These are phyloP conservation scores for Aptenodytes forsteri DNA, from an alignment of 2,113 vertebrate genomes.

Conservation along the genomic window DNA sequence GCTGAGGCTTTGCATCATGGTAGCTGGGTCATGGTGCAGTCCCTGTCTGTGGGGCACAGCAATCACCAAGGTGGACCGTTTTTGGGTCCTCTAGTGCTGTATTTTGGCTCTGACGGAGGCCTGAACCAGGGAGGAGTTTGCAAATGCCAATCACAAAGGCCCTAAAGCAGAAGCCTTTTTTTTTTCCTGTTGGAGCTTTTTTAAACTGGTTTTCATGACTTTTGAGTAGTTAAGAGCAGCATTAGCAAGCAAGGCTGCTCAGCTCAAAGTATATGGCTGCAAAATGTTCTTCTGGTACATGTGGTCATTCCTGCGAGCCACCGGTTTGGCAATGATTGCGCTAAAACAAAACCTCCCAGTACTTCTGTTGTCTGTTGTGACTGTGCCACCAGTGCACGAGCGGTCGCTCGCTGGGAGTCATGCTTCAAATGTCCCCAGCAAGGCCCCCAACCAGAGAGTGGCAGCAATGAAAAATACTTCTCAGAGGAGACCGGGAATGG, in stretches of 20 bases:
- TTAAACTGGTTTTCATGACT: background rate
- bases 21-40: background rate
- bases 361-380: background rate
- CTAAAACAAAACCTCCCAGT: background rate
- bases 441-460: background rate
- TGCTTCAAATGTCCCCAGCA: background rate
- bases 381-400: background rate
- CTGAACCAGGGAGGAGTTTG: background rate
- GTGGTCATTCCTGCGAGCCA: background rate
- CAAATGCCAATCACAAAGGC: background rate
- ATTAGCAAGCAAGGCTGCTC: background rate
- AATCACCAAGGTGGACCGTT: rapidly evolving
- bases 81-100: background rate
- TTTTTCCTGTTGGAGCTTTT: background rate
- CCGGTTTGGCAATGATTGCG: rapidly evolving
- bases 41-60: background rate
- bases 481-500: background rate
- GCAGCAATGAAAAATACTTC: background rate
- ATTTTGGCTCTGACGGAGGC: background rate
- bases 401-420: background rate
- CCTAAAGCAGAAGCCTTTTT: background rate
- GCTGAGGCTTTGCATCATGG: background rate
- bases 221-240: background rate
- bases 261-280: background rate
- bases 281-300: background rate